Evolutionary conservation across 2,888 invertebrate genomes (phyloP).

Genomic region (Esperia sulphurella): DNA sequence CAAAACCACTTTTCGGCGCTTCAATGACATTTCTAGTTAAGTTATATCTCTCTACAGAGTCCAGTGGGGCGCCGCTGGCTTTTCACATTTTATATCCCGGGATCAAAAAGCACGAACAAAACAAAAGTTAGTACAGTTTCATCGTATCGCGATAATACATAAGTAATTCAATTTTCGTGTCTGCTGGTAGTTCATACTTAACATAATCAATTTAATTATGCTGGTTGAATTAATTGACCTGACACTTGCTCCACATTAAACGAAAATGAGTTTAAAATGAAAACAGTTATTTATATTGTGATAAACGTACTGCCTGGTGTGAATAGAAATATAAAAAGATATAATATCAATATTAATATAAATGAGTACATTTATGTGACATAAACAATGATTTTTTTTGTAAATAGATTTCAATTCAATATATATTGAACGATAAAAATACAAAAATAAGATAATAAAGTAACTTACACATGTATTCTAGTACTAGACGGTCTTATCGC

Average conservation of each 20-base stretch:
- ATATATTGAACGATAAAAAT: no score
- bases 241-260: slow-evolving; percentile 20
- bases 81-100: slow-evolving; percentile 51
- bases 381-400: no score
- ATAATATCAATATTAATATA: no score
- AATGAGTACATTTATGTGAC: no score
- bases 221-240: slow-evolving; percentile 46
- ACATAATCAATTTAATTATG: slow-evolving; percentile 47
- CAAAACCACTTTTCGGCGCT: no score
- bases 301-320: not conserved
- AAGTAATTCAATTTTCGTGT: slow-evolving; percentile 52
- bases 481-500: no score
- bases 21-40: slow-evolving; percentile 14
- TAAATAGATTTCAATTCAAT: no score
- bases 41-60: slow-evolving; percentile 16
- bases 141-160: slow-evolving; percentile 49
- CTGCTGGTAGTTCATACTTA: slow-evolving; percentile 34
- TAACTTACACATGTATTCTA: no score
- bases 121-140: slow-evolving; percentile 53
- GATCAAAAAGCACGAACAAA: slow-evolving; percentile 57
- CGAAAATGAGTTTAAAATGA: not conserved
- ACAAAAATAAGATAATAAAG: no score
- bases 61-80: slow-evolving; percentile 44
- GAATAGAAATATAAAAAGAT: no score
- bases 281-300: not conserved